Percentiles rank a stretch among this genome's conserved stretches.
phyloP scores from a whole-genome alignment of 1,140 invertebrate species.

The Brachionus rubens region DNA sequence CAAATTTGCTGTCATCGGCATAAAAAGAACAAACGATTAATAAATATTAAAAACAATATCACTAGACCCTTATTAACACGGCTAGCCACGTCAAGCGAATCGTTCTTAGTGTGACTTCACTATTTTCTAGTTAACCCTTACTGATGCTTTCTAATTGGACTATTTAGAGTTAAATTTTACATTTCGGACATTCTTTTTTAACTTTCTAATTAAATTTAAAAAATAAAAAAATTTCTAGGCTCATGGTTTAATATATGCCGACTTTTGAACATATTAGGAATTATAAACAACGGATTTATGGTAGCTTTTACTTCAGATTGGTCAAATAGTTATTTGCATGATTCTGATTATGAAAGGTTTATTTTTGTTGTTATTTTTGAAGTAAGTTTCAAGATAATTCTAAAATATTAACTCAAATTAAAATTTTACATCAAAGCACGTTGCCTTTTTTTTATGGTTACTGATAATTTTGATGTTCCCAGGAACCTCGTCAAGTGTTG shows the following conservation, averaged over 20 bases:
- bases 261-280: conserved; percentile 59
- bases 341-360: not conserved
- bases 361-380: conserved; percentile 35
- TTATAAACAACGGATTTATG: conserved; percentile 60
- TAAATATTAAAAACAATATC: too few species aligned
- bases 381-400: not conserved
- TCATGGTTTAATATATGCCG: conserved; percentile 60
- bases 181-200: too few species aligned
- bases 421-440: not conserved
- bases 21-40: too few species aligned
- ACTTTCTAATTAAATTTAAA: too few species aligned
- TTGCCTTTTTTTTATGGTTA: conserved; percentile 27
- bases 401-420: not conserved
- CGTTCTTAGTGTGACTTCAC: too few species aligned
- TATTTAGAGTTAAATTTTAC: too few species aligned
- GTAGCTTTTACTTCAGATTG: conserved; percentile 61
- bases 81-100: too few species aligned
- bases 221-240: too few species aligned
- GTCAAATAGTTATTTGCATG: conserved; percentile 46
- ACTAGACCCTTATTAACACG: too few species aligned
- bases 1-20: too few species aligned
- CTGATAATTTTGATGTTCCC: conserved; percentile 1
- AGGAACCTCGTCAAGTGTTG: not conserved
- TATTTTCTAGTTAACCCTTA: too few species aligned
- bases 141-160: too few species aligned